Conservation (phyloP, 2,113 vertebrate species). For the Plectropomus leopardus region DNA sequence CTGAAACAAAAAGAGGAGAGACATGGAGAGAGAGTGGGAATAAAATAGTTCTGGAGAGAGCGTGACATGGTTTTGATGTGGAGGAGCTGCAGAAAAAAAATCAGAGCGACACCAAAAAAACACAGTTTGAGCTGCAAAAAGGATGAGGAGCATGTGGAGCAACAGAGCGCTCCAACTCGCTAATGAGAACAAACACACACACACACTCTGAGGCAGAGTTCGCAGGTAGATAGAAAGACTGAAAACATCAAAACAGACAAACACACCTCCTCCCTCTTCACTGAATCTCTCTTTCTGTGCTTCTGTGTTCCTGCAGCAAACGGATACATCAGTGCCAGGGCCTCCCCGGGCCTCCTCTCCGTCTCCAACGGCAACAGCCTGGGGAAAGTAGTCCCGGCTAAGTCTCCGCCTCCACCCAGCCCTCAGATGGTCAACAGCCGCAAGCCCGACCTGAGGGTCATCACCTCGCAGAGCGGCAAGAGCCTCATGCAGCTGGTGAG, state of each 20-base stretch:
- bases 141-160: conserved; percentile 52
- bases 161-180: conserved; percentile 42
- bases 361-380: conserved; percentile 93
- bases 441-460: conserved; percentile 95
- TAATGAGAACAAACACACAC: conserved; percentile 60
- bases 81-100: conserved; percentile 47
- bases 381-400: conserved; percentile 93
- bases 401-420: conserved; percentile 89
- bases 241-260: conserved; percentile 38
- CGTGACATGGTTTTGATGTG: conserved; percentile 51
- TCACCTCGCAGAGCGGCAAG: conserved; percentile 95
- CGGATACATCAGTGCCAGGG: conserved; percentile 94
- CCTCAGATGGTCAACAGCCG: conserved; percentile 89
- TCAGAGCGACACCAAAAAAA: conserved; percentile 41
- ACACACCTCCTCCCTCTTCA: conserved; percentile 34
- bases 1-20: conserved; percentile 40
- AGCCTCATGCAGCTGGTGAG: conserved; percentile 97
- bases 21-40: conserved; percentile 10
- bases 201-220: conserved; percentile 28
- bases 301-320: conserved; percentile 86
- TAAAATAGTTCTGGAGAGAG: conserved; percentile 47
- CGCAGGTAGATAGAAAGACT: conserved; percentile 32
- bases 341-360: conserved; percentile 92
- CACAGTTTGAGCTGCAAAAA: conserved; percentile 47
- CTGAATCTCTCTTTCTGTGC: conserved; percentile 10